Evolutionary conservation across 2,113 vertebrate species (phyloP), one percentile per base, ranked within the genome.

Genomic region (Hippocampus comes): DNA sequence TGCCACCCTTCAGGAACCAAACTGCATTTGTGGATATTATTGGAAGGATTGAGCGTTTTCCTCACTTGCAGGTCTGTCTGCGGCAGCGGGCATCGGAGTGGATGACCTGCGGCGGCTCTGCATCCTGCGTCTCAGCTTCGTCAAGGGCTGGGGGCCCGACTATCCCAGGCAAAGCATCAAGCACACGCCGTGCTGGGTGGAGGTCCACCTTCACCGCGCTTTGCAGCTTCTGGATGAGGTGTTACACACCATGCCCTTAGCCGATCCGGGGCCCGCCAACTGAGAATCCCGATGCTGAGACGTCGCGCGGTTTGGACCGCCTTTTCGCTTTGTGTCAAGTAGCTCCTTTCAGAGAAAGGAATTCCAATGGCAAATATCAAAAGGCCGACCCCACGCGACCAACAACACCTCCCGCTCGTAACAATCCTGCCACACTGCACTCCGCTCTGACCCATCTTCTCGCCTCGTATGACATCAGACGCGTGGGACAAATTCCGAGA

Each of bases 121-220:
- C 10, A 94, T 94, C 81, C 84, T 94, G 77, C 89, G 92, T 0
- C 87, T 94, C 63, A 93, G 91, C 77, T 94, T 93, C 0, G 93
- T 94, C 1, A 94, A 94, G 83, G 94, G 92, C 43, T 95, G 93
- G 94, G 94, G 92, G 0, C 93, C 91, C 0, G 92, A 94, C 75
- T 93, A 93, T 75, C 92, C 91, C 0, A 87, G 93, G 10, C 92
- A 93, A 80, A 92, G 92, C 90, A 93, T 94, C 88, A 94, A 93
- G 68, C 90, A 92, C 84, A 94, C 93, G 0, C 92, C 94, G 12
- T 94, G 93, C 84, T 94, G 94, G 91, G 92, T 94, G 67, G 92
- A 94, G 80, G 92, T 94, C 63, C 92, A 92, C 42, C 86, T 94
- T 25, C 93, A 94, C 82, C 91, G 93, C 0, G 92, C 93, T 1